Base-by-base conservation (phyloP, 1,140 invertebrate genomes). In the Listronotus bonariensis region DNA sequence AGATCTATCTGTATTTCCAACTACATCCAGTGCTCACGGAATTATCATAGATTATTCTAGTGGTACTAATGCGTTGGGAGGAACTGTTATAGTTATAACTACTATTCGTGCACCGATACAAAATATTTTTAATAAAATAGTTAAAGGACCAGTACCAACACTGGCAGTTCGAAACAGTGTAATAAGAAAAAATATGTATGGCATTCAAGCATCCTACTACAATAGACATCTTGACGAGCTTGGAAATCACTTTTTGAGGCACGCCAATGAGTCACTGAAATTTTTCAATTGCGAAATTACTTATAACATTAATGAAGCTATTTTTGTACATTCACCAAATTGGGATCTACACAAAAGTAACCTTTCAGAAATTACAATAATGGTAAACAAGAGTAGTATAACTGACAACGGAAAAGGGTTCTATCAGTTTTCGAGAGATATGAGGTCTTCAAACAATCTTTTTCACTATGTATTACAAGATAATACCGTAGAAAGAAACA, bases 391-490 rank as follows among this genome's bases (percentile, higher is more conserved):
- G 69, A 90, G 89, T 26, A 77, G 89, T 32, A 92, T 97, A 18
- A 87, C 87, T 0, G 89, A 92, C 69, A 96, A 97, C 77, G 91
- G 90, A 85, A 84, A 75, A 26, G 20, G 94, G 91, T 2, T 89
- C 65, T 83, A 86, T 56, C 95, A 97, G 69, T 91, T 92, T 71
- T 93, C 92, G 46, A 87, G 93, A 72, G 94, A 98, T 77, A 84
- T 96, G 68, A 86, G 93, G 60, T 89, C 92, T 59, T 96, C 93
- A 0, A 96, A 96, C 72, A 98, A 97, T 82, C 80, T 98, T 0
- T 98, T 94, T 79, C 94, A 97, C 75, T 98, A 96, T 86, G 84
- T 92, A 20, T 77, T 98, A 32, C 89, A 92, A 80, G 93, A 95
- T 71, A 92, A 92, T 68, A 91, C 91, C 0, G 86, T 96, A 38